Evolutionary conservation across 2,797 vertebrate genomes (phyloP).

Genomic region (Sphenodon punctatus): DNA sequence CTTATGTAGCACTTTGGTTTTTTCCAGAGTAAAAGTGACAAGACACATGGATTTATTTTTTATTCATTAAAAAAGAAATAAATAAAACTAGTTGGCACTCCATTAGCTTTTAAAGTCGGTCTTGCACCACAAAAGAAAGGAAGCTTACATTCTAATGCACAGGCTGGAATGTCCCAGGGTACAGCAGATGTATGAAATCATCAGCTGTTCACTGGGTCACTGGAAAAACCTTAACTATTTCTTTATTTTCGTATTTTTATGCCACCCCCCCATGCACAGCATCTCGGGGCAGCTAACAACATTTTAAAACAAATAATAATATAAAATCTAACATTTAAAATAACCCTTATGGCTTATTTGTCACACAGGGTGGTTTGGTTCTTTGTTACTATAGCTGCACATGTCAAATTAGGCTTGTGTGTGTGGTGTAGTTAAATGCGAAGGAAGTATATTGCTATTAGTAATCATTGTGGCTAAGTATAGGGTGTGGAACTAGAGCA

Average conservation of each 20-base stretch:
- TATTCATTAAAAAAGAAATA: neutral
- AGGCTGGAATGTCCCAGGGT: neutral
- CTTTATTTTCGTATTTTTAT: no score
- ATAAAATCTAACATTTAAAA: no score
- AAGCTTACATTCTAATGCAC: neutral
- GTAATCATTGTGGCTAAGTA: neutral
- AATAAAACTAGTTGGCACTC: neutral
- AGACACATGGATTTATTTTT: neutral
- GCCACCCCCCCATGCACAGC: no score
- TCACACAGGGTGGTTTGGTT: rapidly evolving
- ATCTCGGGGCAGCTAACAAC: no score
- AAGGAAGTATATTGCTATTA: neutral
- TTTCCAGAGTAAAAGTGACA: neutral
- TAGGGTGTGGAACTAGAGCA: neutral
- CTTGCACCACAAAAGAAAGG: neutral
- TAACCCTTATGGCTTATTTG: neutral
- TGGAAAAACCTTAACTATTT: neutral
- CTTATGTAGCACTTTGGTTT: neutral
- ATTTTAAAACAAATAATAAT: no score
- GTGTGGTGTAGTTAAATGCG: neutral
- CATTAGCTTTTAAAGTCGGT: neutral
- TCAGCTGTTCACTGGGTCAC: neutral
- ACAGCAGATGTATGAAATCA: neutral
- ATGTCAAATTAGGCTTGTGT: neutral
- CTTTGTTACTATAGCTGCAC: neutral